These are phyloP conservation scores for Amazona guildingii DNA, from an alignment of 2,113 vertebrate genomes.

Conservation along the genomic window DNA sequence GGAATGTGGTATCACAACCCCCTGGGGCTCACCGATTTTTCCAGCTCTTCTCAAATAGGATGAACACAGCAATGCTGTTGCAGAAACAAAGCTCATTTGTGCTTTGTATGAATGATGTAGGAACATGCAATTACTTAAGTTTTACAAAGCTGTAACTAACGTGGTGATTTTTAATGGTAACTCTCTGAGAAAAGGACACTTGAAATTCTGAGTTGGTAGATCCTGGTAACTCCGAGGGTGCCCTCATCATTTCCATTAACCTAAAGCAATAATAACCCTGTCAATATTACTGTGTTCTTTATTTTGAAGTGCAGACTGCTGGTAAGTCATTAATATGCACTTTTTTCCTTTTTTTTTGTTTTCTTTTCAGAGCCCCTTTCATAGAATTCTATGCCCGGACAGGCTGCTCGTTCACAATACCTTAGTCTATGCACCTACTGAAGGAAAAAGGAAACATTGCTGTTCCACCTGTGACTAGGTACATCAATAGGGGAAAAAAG, in stretches of 20 bases:
- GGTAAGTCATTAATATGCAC: background rate
- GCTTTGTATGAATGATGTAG: background rate
- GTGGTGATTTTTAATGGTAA: background rate
- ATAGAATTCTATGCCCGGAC: background rate
- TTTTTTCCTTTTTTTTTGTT: too few species aligned
- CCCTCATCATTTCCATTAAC: background rate
- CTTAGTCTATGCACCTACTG: background rate
- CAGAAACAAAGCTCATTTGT: background rate
- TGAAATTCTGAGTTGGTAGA: background rate
- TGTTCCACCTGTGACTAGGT: background rate
- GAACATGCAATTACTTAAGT: background rate
- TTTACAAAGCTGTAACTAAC: background rate
- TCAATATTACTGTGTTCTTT: background rate
- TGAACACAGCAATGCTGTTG: background rate
- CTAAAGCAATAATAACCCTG: background rate
- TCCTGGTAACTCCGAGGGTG: background rate
- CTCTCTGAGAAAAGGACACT: background rate
- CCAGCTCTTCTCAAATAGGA: background rate
- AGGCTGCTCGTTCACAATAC: background rate
- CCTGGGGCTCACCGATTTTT: background rate
- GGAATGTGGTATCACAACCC: background rate
- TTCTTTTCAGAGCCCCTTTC: background rate
- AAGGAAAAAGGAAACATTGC: background rate
- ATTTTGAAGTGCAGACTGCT: background rate
- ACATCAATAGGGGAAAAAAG: background rate